Conservation (phyloP, 2,797 vertebrate genomes). For the Urocyon cinereoargenteus region DNA sequence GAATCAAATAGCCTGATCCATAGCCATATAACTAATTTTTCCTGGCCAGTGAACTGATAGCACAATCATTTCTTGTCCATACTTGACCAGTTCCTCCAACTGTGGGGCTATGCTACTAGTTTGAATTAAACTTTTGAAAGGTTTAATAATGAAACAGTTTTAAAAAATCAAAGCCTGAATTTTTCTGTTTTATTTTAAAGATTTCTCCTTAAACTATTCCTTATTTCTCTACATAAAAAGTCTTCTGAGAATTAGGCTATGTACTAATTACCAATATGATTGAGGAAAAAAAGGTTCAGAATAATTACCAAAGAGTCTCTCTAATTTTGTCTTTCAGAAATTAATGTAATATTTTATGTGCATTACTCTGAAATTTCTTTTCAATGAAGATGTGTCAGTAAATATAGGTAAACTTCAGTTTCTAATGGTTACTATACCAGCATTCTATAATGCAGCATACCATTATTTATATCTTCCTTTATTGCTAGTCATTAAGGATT, state of each 20-base stretch:
- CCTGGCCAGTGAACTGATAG: background rate
- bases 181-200: conserved; percentile 10
- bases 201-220: background rate
- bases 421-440: background rate
- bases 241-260: background rate
- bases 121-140: conserved; percentile 12
- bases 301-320: background rate
- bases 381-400: background rate
- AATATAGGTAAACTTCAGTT: background rate
- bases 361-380: conserved; percentile 29
- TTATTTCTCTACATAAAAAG: background rate
- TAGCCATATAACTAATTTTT: background rate
- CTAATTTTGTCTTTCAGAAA: background rate
- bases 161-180: background rate
- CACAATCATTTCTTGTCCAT: background rate
- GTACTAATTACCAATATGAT: background rate
- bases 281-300: background rate
- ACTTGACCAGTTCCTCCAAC: background rate
- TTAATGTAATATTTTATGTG: background rate
- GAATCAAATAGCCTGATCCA: background rate
- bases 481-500: background rate
- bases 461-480: background rate
- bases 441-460: background rate
- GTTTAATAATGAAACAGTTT: conserved; percentile 19
- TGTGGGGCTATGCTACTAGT: background rate